phyloP scores from a whole-genome alignment of 2,113 vertebrate genomes.

The Herpailurus yagouaroundi region DNA sequence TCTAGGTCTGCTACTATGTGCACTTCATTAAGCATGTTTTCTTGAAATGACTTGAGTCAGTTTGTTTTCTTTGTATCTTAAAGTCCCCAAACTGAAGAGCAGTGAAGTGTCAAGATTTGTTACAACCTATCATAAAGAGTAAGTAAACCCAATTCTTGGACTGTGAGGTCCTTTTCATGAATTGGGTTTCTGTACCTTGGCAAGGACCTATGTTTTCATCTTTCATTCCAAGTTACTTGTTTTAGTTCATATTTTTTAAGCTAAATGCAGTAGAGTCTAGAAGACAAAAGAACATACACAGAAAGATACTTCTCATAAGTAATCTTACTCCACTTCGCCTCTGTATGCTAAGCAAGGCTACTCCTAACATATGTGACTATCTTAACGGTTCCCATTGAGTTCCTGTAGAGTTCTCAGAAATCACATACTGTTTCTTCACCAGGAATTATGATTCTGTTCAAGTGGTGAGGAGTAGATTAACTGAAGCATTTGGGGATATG shows the following conservation, averaged over 20 bases:
- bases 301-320: not conserved
- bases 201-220: not conserved
- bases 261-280: not conserved
- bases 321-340: not conserved
- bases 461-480: not conserved
- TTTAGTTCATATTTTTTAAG: conserved; percentile 10
- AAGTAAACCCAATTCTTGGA: not conserved
- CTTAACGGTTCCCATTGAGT: not conserved
- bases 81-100: not conserved
- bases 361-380: not conserved
- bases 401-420: not conserved
- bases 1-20: not conserved
- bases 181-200: not conserved
- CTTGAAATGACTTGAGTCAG: not conserved
- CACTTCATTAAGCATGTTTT: not conserved
- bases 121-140: not conserved
- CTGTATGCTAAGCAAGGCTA: not conserved
- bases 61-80: not conserved
- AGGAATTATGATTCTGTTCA: not conserved
- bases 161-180: not conserved
- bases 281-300: not conserved
- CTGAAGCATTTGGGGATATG: not conserved
- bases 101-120: not conserved
- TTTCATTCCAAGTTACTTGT: conserved; percentile 11
- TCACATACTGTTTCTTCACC: not conserved